Percentiles rank a stretch among this genome's conserved stretches.
phyloP scores from a whole-genome alignment of 2,888 invertebrate genomes.

The Spisula solida region DNA sequence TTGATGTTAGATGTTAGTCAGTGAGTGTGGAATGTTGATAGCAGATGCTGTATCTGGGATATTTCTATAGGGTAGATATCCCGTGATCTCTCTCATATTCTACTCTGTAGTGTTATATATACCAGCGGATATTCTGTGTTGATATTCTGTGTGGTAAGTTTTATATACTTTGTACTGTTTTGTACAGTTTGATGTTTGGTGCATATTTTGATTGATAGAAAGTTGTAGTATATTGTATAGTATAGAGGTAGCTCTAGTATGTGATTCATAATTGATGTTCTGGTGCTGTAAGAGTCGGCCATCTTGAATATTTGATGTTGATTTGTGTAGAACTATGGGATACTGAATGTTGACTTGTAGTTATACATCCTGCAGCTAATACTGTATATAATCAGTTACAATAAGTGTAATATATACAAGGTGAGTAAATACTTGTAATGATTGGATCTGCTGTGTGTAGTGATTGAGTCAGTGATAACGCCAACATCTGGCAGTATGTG shows the following conservation, averaged over 20 bases:
- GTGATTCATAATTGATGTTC: background rate
- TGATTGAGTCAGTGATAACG: background rate
- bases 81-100: background rate
- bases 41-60: background rate
- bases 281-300: background rate
- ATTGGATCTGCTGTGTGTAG: background rate
- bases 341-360: background rate
- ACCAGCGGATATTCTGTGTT: background rate
- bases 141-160: background rate
- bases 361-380: background rate
- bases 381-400: too few species aligned
- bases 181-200: background rate
- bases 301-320: slow-evolving; percentile 4
- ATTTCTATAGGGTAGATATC: background rate
- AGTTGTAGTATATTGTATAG: background rate
- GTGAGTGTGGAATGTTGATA: background rate
- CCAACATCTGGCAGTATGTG: background rate
- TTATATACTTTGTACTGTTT: background rate
- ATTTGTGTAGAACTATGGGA: background rate
- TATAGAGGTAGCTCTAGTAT: background rate
- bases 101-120: background rate
- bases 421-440: background rate
- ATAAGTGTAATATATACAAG: background rate
- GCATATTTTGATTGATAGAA: background rate
- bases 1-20: slow-evolving; percentile 11